Conservation (phyloP, 2,113 vertebrate genomes). For the Cryptoleucopteryx plumbea region DNA sequence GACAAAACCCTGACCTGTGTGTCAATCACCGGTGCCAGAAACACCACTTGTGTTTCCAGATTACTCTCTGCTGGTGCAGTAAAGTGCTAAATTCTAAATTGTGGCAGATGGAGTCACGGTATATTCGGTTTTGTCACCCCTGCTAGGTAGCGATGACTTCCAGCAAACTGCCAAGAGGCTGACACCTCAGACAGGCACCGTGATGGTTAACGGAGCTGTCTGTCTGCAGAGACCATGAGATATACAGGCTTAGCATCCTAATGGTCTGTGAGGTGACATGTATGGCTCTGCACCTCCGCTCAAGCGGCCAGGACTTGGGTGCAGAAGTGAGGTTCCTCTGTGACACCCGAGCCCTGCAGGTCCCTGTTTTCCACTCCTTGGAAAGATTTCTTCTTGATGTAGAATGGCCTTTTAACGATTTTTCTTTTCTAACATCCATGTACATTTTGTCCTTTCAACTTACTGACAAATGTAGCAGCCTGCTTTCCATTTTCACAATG, state of each 20-base stretch:
- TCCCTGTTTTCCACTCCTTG: background rate
- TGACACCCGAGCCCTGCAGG: background rate
- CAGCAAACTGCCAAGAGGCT: background rate
- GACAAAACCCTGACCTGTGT: background rate
- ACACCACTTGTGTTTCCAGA: background rate
- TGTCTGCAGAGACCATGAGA: background rate
- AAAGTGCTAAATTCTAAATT: background rate
- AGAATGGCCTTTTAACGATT: background rate
- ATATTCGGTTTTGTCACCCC: background rate
- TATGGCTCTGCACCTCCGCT: background rate
- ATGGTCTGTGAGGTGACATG: rapidly evolving
- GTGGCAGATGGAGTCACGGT: rapidly evolving
- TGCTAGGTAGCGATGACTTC: background rate
- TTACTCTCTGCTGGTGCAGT: background rate
- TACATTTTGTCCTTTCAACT: background rate
- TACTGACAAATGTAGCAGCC: background rate
- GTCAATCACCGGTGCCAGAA: background rate
- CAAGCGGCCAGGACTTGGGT: rapidly evolving
- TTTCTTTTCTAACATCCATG: background rate
- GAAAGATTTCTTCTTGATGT: background rate
- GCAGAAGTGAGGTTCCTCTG: rapidly evolving
- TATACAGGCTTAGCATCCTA: background rate
- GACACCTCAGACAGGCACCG: background rate
- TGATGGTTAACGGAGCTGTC: background rate
- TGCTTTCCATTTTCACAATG: background rate